Base-by-base conservation (phyloP, 2,888 invertebrate species). In the Caenorhabditis sp. region DNA sequence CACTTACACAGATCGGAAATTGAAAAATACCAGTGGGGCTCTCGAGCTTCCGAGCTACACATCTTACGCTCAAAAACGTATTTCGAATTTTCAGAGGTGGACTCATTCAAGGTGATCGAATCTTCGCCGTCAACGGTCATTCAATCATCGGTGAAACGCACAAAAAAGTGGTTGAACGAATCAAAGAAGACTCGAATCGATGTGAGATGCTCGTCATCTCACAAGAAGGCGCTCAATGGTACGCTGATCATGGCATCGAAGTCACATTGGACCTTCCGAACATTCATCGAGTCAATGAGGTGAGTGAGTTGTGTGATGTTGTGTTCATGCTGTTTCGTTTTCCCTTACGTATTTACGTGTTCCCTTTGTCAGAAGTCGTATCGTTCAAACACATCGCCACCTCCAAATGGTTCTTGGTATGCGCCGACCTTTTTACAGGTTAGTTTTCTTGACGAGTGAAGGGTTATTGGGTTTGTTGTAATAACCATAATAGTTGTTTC, bases 131-230 rank as follows among this genome's bases (percentile, higher is more conserved):
- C 58, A 87, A 87, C 60, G 87, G 86, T 21, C 81, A 76, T 36
- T 62, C 70, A 58, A 85, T 87, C 60, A 69, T 77, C 37, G 84
- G 82, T 17, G 79, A 82, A 57, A 74, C 77, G 19, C 87, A 87
- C 68, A 84, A 82, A 67, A 81, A 82, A 69, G 86, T 87, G 10
- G 86, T 86, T 19, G 78, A 77, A 24, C 67, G 81, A 12, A 87
- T 86, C 72, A 87, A 87, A 68, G 63, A 76, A 26, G 71, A 84
- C 51, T 82, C 85, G 57, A 62, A 76, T 36, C 72, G 95, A 88
- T 95, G 96, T 12, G 93, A 92, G 86, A 90, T 99, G 83, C 91
- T 97, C 83, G 95, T 99, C 71, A 92, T 94, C 76, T 92, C 93
- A 86, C 91, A 91, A 43, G 92, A 92, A 83, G 92, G 93, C 55